phyloP scores from a whole-genome alignment of 2,888 invertebrate species.

The Ryuthela nishihirai region DNA sequence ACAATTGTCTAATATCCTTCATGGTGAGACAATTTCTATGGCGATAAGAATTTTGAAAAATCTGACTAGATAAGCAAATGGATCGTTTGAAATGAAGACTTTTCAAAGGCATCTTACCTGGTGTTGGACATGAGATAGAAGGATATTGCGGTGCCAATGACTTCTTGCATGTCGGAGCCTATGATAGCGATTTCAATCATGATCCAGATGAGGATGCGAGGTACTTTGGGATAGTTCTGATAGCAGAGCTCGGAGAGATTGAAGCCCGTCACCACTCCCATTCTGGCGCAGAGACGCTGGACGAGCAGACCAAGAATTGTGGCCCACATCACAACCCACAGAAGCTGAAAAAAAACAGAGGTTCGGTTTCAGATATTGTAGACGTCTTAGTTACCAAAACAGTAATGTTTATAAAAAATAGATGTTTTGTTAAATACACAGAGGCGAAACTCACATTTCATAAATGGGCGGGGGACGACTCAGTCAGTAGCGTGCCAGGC shows the following conservation, averaged over 20 bases:
- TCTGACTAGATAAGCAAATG: too few relatives aligned
- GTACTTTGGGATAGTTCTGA: conserved; percentile 67
- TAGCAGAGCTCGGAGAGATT: conserved; percentile 63
- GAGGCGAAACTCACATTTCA: too few relatives aligned
- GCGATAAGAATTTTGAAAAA: too few relatives aligned
- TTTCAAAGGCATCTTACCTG: conserved; percentile 63
- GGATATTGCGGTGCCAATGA: conserved; percentile 85
- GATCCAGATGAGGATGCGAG: conserved; percentile 74
- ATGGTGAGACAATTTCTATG: too few relatives aligned
- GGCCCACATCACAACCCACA: conserved; percentile 80
- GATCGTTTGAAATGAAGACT: too few relatives aligned
- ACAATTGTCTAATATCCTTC: too few relatives aligned
- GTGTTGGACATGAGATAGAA: conserved; percentile 74
- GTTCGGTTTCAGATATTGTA: too few relatives aligned
- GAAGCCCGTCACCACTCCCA: conserved; percentile 78
- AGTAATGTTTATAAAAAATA: too few relatives aligned
- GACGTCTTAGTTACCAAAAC: too few relatives aligned
- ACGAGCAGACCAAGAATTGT: conserved; percentile 78
- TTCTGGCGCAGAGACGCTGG: conserved; percentile 70
- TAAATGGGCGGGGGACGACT: too few relatives aligned
- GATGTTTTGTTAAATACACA: too few relatives aligned
- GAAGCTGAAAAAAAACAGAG: conserved; percentile 56
- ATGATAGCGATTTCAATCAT: conserved; percentile 91
- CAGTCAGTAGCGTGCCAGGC: too few relatives aligned
- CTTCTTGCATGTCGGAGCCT: conserved; percentile 87